Conservation (phyloP, 1,140 invertebrate genomes). For the Potamilus streckersoni region DNA sequence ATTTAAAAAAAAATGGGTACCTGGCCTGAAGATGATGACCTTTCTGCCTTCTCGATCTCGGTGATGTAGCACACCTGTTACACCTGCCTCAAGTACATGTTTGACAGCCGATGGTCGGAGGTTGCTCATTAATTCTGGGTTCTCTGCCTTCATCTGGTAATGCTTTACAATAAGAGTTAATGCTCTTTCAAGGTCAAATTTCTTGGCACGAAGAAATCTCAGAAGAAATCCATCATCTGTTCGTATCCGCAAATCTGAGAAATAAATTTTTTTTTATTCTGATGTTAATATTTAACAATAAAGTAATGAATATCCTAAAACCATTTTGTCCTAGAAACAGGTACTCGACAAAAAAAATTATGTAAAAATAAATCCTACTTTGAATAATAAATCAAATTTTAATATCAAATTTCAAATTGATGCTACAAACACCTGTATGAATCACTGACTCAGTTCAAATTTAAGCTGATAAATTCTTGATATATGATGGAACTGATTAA, state of each 20-base stretch:
- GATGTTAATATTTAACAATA: too few relatives aligned
- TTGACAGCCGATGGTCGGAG: conserved; percentile 78
- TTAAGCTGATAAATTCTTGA: too few relatives aligned
- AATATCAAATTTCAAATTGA: too few relatives aligned
- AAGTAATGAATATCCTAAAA: too few relatives aligned
- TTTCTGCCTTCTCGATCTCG: conserved; percentile 82
- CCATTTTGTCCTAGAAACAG: too few relatives aligned
- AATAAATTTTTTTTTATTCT: conserved; percentile 1
- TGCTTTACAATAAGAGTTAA: conserved; percentile 88
- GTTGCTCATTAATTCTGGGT: conserved; percentile 78
- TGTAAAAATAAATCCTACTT: too few relatives aligned
- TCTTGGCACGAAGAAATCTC: conserved; percentile 84
- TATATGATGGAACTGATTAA: too few relatives aligned
- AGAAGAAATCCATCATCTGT: conserved; percentile 83
- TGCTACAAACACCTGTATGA: too few relatives aligned
- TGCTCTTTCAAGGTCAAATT: conserved; percentile 84
- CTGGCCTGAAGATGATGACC: conserved; percentile 77
- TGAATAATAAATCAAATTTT: too few relatives aligned
- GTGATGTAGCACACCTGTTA: conserved; percentile 81
- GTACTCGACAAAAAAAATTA: too few relatives aligned
- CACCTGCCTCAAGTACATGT: conserved; percentile 80
- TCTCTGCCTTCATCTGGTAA: conserved; percentile 80
- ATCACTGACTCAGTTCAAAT: too few relatives aligned
- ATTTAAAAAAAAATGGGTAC: conserved; percentile 26
- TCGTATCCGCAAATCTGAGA: conserved; percentile 50